Evolutionary conservation across 2,888 invertebrate genomes (phyloP), one percentile per base, ranked within the genome.

Genomic region (Sthenelais limicola): DNA sequence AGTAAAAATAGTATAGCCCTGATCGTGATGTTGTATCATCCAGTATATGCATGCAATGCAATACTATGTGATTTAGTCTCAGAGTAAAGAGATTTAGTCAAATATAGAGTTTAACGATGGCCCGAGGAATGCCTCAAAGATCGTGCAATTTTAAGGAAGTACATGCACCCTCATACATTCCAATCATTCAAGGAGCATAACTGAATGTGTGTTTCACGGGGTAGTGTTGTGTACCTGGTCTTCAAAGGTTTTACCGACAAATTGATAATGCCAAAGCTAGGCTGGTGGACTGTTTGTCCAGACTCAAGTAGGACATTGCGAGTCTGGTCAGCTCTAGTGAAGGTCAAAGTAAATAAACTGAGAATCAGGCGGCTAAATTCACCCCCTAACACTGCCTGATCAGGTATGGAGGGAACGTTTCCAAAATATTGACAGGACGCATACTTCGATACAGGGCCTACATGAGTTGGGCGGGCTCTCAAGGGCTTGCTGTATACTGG

Each of bases 281-380:
- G 62, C 35, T 21, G 62, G 35, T 21, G 38, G 62, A 24, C 9
- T 62, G 62, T 38, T 62, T 62, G 62, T 38, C 38, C 62, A 62
- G 24, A 24, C 15, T 26, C n/a, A 38, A 62, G 62, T 43, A 38
- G 62, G 1, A 26, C 62, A 62, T 62, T 62, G 35, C 26, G 12
- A 62, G 62, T 62, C 62, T 7, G 38, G 62, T 62, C 62, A 62
- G 62, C 38, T 35, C 62, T 24, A 12, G 35, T 43, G 4, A 43
- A 38, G 62, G 62, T 62, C 62, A 62, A 38, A 62, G 62, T 26
- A 62, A 62, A 62, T 62, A 62, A 62, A 62, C 62, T 62, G 38
- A 2, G 3, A 35, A 62, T 62, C 38, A 62, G 62, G 21, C 9
- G 62, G 38, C 35, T 43, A 62, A 38, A 43, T 62, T 62, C 62